Conservation (phyloP, 2,888 invertebrate genomes). For the Melanostoma mellinum region DNA sequence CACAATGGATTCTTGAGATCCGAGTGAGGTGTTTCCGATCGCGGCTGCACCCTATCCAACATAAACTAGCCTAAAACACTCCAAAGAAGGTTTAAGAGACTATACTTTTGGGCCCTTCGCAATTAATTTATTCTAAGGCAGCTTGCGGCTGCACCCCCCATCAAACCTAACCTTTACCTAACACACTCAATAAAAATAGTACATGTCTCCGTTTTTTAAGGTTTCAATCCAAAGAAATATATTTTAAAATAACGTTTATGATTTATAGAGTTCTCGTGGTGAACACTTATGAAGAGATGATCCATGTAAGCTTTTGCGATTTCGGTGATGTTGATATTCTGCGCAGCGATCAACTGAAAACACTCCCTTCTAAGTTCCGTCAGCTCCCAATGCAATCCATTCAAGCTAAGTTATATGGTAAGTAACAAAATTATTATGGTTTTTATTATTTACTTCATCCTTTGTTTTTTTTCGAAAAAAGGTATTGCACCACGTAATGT, state of each 20-base stretch:
- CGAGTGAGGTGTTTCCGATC: too few species aligned
- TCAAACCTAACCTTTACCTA: too few species aligned
- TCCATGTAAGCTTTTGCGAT: constrained; percentile 86
- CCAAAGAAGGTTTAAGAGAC: too few species aligned
- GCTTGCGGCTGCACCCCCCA: too few species aligned
- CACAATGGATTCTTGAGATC: too few species aligned
- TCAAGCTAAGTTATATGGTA: constrained; percentile 86
- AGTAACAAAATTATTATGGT: constrained; percentile 25
- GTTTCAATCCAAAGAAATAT: background rate
- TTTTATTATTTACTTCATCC: too few species aligned
- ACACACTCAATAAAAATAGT: too few species aligned
- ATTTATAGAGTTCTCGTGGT: constrained; percentile 83
- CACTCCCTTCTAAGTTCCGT: constrained; percentile 84
- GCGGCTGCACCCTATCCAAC: too few species aligned
- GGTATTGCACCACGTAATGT: constrained; percentile 83
- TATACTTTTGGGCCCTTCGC: too few species aligned
- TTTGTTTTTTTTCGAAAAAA: constrained; percentile 73
- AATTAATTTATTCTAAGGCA: too few species aligned
- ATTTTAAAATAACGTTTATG: background rate
- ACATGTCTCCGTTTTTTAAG: background rate
- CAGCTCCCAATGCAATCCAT: constrained; percentile 86
- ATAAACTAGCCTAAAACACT: too few species aligned
- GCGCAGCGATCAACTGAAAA: constrained; percentile 83
- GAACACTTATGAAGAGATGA: constrained; percentile 83
- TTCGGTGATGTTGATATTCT: constrained; percentile 85